phyloP scores from a whole-genome alignment of 2,888 invertebrate species.

The Hypomecis atomaria region DNA sequence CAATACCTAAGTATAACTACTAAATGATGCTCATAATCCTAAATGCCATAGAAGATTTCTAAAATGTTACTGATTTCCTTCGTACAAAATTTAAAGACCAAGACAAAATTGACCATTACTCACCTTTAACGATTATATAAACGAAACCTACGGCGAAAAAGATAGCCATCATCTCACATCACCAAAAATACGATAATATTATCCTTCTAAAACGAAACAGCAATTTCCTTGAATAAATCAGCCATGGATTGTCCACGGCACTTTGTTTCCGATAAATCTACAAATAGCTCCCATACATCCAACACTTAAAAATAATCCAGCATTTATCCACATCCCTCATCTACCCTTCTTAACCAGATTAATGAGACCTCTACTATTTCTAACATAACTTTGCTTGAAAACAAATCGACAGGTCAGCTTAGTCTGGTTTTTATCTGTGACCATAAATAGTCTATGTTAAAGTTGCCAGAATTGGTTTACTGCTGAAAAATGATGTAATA shows the following conservation, averaged over 20 bases:
- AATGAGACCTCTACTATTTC: conserved; percentile 44
- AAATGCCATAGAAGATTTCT: too few relatives aligned
- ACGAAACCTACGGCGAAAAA: too few relatives aligned
- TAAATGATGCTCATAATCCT: too few relatives aligned
- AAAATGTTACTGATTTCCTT: too few relatives aligned
- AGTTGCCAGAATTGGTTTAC: conserved; percentile 33
- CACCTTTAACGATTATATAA: too few relatives aligned
- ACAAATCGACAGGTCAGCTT: conserved; percentile 50
- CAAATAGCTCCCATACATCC: conserved; percentile 71
- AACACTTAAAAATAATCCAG: conserved; percentile 76
- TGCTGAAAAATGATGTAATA: conserved; percentile 19
- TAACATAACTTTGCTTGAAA: conserved; percentile 23
- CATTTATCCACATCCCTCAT: conserved; percentile 61
- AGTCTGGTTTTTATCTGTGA: conserved; percentile 54
- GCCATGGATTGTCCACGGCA: conserved; percentile 70
- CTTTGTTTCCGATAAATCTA: conserved; percentile 70
- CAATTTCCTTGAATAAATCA: conserved; percentile 71
- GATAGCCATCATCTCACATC: background rate
- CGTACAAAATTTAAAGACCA: too few relatives aligned
- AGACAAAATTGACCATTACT: too few relatives aligned
- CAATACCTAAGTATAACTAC: too few relatives aligned
- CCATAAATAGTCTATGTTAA: conserved; percentile 71
- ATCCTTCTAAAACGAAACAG: background rate
- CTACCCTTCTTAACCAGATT: conserved; percentile 50
- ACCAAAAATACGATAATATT: background rate